A percentile compares a stretch with the other conserved stretches of the same genome.
Conservation (phyloP, 2,888 invertebrate species). For the Molorchus minor region DNA sequence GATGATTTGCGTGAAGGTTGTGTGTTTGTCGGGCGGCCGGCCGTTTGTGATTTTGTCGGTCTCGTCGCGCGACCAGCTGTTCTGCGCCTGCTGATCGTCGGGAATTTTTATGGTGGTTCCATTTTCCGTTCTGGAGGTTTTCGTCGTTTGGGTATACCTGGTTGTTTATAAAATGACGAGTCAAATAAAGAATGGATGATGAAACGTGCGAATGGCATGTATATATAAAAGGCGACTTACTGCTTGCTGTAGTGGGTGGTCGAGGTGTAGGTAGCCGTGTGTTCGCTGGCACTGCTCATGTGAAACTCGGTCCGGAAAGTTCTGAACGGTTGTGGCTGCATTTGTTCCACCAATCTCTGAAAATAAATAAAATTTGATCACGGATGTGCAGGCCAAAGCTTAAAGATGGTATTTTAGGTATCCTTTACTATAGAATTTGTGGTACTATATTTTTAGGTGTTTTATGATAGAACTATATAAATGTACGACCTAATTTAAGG, state of each 20-base stretch:
- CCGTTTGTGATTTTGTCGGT: constrained; percentile 57
- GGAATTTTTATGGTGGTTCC: constrained; percentile 57
- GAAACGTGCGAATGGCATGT: background rate
- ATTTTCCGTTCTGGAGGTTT: constrained; percentile 54
- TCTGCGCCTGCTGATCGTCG: constrained; percentile 41
- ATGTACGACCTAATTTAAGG: too few relatives aligned
- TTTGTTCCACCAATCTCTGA: constrained; percentile 74
- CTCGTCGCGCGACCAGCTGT: constrained; percentile 47
- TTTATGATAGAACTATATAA: too few relatives aligned
- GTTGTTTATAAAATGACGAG: constrained; percentile 1
- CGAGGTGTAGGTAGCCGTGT: constrained; percentile 69
- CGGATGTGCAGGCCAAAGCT: too few relatives aligned
- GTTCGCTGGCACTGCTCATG: constrained; percentile 73
- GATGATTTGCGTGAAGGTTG: constrained; percentile 67
- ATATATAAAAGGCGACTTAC: constrained; percentile 65
- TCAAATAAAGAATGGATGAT: constrained; percentile 21
- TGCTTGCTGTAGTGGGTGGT: constrained; percentile 70
- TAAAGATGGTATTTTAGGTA: too few relatives aligned
- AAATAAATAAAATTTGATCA: too few relatives aligned
- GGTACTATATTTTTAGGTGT: too few relatives aligned
- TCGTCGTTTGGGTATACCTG: constrained; percentile 52
- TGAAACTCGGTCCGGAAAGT: constrained; percentile 88
- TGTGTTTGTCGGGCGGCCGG: constrained; percentile 62
- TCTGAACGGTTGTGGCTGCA: constrained; percentile 75
- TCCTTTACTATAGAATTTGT: too few relatives aligned